phyloP scores from a whole-genome alignment of 2,888 invertebrate genomes.

The Villa cingulata region DNA sequence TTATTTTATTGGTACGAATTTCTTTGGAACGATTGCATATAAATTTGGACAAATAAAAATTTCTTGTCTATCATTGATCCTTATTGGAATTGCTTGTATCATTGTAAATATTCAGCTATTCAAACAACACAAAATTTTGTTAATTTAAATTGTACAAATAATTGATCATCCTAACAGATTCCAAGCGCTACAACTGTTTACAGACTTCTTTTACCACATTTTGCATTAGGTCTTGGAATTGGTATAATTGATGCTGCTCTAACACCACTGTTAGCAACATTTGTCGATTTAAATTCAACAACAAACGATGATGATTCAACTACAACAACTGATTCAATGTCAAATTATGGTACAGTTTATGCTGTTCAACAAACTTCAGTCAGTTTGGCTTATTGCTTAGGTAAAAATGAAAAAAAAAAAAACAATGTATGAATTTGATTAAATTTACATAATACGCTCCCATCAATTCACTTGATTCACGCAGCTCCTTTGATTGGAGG shows the following conservation, averaged over 20 bases:
- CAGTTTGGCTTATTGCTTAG: conserved; percentile 64
- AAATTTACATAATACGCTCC: too few relatives aligned
- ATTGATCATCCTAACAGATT: conserved; percentile 34
- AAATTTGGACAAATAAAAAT: conserved; percentile 50
- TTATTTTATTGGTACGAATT: conserved; percentile 68
- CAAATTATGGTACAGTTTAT: conserved; percentile 67
- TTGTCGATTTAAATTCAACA: conserved; percentile 45
- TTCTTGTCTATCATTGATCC: conserved; percentile 46
- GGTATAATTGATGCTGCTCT: conserved; percentile 69
- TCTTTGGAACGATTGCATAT: conserved; percentile 54
- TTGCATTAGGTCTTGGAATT: conserved; percentile 63
- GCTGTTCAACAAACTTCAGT: conserved; percentile 72
- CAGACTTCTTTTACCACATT: conserved; percentile 59
- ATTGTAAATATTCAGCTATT: conserved; percentile 36
- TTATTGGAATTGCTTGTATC: conserved; percentile 50
- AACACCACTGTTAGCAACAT: conserved; percentile 59
- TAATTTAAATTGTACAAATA: background rate
- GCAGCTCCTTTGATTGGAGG: conserved; percentile 63
- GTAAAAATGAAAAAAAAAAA: conserved; percentile 30
- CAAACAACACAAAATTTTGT: background rate
- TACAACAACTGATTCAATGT: conserved; percentile 22
- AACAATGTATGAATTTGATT: too few relatives aligned
- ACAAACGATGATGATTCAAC: conserved; percentile 19
- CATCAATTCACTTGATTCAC: background rate
- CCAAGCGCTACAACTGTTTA: conserved; percentile 48